These are phyloP conservation scores for Eleginops maclovinus DNA, from an alignment of 2,113 vertebrate genomes.

Conservation along the genomic window DNA sequence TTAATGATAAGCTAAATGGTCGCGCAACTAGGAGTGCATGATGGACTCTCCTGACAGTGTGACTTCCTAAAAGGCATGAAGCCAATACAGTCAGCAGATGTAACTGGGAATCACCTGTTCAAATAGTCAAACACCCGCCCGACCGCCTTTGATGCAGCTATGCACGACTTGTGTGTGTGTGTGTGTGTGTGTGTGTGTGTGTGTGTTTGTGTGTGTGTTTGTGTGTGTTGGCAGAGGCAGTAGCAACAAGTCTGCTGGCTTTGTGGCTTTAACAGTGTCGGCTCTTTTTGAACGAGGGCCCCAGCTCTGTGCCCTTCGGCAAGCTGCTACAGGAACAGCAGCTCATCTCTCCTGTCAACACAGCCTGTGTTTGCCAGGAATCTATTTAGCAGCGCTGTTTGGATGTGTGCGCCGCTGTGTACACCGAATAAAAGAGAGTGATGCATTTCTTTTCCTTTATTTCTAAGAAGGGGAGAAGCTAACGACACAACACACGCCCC, in stretches of 20 bases:
- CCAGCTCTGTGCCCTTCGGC: constrained; percentile 66
- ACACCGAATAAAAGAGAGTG: constrained; percentile 64
- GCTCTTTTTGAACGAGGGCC: constrained; percentile 71
- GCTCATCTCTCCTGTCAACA: constrained; percentile 83
- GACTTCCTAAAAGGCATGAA: constrained; percentile 67
- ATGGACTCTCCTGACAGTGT: constrained; percentile 56
- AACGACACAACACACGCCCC: constrained; percentile 66
- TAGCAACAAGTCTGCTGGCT: constrained; percentile 76
- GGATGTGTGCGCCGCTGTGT: constrained; percentile 66
- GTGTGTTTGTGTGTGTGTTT: constrained; percentile 31
- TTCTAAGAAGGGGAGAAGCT: constrained; percentile 58
- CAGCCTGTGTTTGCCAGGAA: constrained; percentile 81
- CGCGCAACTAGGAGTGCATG: constrained; percentile 18
- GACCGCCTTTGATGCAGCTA: constrained; percentile 77
- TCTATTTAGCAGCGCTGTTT: constrained; percentile 72
- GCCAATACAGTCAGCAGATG: constrained; percentile 74
- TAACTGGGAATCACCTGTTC: constrained; percentile 87
- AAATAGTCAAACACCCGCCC: constrained; percentile 77
- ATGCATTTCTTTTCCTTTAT: constrained; percentile 68
- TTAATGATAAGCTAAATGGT: constrained; percentile 4
- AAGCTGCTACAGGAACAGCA: constrained; percentile 82
- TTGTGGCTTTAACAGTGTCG: constrained; percentile 77
- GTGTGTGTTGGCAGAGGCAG: constrained; percentile 75
- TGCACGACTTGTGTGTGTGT: constrained; percentile 52
- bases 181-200: constrained; percentile 38